These are phyloP conservation scores for Rhagium mordax DNA, from an alignment of 2,888 invertebrate genomes.

Conservation along the genomic window DNA sequence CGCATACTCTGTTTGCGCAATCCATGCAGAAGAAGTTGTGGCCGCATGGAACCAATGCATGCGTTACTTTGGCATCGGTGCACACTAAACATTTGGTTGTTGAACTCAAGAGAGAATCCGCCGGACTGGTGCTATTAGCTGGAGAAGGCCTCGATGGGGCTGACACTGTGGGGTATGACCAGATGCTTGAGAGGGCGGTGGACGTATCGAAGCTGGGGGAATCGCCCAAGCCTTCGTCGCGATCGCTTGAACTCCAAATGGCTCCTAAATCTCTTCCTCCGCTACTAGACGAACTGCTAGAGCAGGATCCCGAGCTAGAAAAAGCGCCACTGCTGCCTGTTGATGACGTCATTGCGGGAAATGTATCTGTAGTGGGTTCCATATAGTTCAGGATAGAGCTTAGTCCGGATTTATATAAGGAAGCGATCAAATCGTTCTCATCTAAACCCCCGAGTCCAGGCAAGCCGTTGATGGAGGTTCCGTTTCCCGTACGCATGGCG, in stretches of 20 bases:
- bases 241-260: constrained; percentile 87
- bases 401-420: constrained; percentile 80
- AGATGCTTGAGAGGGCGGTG: constrained; percentile 76
- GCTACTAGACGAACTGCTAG: constrained; percentile 78
- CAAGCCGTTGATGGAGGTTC: constrained; percentile 72
- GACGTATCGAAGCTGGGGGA: constrained; percentile 90
- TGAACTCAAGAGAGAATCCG: constrained; percentile 76
- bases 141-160: constrained; percentile 83
- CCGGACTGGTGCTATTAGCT: constrained; percentile 75
- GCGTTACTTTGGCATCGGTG: constrained; percentile 90
- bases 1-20: constrained; percentile 84
- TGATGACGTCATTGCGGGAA: constrained; percentile 74
- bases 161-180: constrained; percentile 77
- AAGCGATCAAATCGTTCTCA: constrained; percentile 78
- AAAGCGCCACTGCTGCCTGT: constrained; percentile 72
- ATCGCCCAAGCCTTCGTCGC: constrained; percentile 90
- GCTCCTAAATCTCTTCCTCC: constrained; percentile 84
- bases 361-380: constrained; percentile 70
- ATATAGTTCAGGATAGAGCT: constrained; percentile 73
- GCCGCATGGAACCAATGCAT: constrained; percentile 94
- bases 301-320: constrained; percentile 78
- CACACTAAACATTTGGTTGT: constrained; percentile 85
- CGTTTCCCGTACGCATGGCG: constrained; percentile 90
- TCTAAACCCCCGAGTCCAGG: constrained; percentile 69
- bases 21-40: constrained; percentile 97